Base-by-base conservation (phyloP, 2,888 invertebrate genomes). In the Oligia fasciuncula region DNA sequence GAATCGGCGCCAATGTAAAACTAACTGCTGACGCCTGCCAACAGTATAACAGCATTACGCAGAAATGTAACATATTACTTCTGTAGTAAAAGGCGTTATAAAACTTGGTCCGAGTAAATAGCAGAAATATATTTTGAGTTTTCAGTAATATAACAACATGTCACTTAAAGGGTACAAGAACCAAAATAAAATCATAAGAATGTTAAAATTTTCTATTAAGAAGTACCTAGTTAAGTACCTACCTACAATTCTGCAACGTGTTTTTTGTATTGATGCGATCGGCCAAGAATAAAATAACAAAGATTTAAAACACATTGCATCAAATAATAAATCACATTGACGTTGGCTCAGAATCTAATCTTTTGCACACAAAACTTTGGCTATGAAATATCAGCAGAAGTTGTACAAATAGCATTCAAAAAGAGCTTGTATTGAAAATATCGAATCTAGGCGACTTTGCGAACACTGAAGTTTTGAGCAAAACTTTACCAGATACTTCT, bases 391-490 rank as follows among this genome's bases (percentile, higher is more conserved):
- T 92, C 91, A 90, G 90, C 90, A 89, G 87, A 93, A 93, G 91
- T 94, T 93, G 89, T 88, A 91, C 88, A 92, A 93, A 93, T 91
- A 90, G 89, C 90, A 90, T 92, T 92, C 92, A 92, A 92, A 93
- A 90, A 90, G 90, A 91, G 87, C 89, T 88, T 91, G 90, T 92
- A 93, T 94, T 91, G 93, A 93, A 94, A 94, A 94, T 94, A 92
- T 93, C 90, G 90, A 90, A 92, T 90, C 91, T 89, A 90, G 90
- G 89, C 88, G 89, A 92, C 89, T 91, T 88, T 77, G 85, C 85
- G 87, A 91, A 91, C 87, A 89, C 88, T 87, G 73, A 92, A 93
- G 91, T 93, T 93, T 90, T 81, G 79, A 86, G 81, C 79, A 76
- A 89, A 94, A 93, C 91, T 93, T 92, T 87, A 83, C 75, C 84